phyloP scores from a whole-genome alignment of 1,140 invertebrate genomes.

The Alviniconcha marisindica region DNA sequence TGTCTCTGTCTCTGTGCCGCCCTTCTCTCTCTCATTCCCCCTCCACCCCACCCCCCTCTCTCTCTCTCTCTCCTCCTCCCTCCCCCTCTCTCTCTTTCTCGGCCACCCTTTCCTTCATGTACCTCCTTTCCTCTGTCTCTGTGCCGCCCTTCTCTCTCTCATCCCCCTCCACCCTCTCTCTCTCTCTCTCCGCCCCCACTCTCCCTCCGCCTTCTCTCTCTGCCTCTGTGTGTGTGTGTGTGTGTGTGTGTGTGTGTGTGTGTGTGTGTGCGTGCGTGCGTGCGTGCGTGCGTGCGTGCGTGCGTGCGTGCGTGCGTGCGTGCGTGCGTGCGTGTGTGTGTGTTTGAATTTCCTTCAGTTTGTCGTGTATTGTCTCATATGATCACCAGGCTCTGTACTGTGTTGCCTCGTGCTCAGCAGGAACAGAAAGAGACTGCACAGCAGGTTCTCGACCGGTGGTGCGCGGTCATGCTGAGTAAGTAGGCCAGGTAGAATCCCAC shows the following conservation, averaged over 20 bases:
- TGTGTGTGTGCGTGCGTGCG: not conserved
- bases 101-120: not conserved
- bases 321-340: not conserved
- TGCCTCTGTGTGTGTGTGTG: too few species aligned
- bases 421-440: too few species aligned
- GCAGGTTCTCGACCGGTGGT: too few species aligned
- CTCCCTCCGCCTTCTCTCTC: too few species aligned
- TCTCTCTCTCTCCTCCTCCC: slow-evolving; percentile 25
- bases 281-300: not conserved
- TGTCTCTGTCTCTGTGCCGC: slow-evolving; percentile 20
- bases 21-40: slow-evolving; percentile 33
- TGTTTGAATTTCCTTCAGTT: too few species aligned
- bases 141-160: not conserved
- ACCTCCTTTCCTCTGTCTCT: not conserved
- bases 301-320: not conserved
- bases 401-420: too few species aligned
- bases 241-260: too few species aligned
- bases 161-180: not conserved
- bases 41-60: not conserved
- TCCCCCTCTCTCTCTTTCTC: not conserved
- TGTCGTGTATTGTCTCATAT: too few species aligned
- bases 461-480: too few species aligned
- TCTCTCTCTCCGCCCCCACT: not conserved
- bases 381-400: too few species aligned
- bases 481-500: too few species aligned